phyloP scores from a whole-genome alignment of 35 echinoderm and acorn worm genomes.

The Stichopus chloronotus region DNA sequence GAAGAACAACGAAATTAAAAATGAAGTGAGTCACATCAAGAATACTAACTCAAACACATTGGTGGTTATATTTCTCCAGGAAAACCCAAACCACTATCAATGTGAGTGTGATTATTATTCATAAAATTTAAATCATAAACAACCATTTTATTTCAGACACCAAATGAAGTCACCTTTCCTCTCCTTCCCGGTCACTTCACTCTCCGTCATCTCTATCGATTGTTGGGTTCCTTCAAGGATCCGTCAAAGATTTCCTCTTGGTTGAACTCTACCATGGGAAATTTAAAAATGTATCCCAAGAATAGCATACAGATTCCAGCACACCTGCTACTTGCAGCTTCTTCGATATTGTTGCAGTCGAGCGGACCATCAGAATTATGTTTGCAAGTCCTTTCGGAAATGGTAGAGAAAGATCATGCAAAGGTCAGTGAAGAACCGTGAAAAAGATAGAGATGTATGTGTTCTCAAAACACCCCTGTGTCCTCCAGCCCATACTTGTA shows the following conservation, averaged over 20 bases:
- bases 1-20: neutral
- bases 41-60: neutral
- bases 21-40: neutral
- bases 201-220: neutral
- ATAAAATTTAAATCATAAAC: neutral
- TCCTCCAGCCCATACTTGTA: no score
- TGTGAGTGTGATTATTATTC: neutral
- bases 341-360: slow-evolving; percentile 24
- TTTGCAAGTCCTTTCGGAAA: slow-evolving; percentile 7
- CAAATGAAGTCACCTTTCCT: neutral
- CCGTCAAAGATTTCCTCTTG: neutral
- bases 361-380: neutral
- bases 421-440: neutral
- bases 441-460: no score
- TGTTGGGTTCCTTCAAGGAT: neutral
- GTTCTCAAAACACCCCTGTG: no score
- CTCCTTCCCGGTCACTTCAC: neutral
- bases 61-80: neutral
- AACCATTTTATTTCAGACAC: neutral
- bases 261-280: neutral
- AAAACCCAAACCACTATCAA: neutral
- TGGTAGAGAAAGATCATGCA: slow-evolving; percentile 24
- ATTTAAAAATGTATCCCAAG: slow-evolving; percentile 10
- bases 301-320: slow-evolving; percentile 26
- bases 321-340: neutral